phyloP scores from a whole-genome alignment of 2,888 invertebrate genomes.

The Eupeodes latifasciatus region DNA sequence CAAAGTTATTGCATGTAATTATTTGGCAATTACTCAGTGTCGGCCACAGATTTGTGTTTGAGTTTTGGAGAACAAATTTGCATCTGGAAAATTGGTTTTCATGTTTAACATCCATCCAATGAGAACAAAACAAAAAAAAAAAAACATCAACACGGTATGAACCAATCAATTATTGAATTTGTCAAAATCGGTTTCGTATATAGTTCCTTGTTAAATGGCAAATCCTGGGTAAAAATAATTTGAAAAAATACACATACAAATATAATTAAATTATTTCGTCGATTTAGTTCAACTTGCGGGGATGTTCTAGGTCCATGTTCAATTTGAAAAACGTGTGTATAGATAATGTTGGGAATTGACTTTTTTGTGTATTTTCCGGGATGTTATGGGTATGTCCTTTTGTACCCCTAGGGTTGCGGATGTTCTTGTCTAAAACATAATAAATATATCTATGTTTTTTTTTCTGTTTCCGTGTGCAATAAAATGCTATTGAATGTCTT shows the following conservation, averaged over 20 bases:
- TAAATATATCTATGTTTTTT: no score
- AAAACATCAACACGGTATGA: background rate
- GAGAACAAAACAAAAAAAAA: background rate
- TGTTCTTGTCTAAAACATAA: no score
- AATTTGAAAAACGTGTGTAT: no score
- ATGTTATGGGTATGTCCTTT: no score
- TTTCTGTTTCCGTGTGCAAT: no score
- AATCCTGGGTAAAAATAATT: background rate
- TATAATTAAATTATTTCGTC: background rate
- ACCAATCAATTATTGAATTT: slow-evolving; percentile 18
- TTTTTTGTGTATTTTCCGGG: no score
- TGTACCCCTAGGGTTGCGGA: no score
- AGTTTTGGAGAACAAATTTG: slow-evolving; percentile 50
- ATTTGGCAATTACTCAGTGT: slow-evolving; percentile 61
- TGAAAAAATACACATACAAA: background rate
- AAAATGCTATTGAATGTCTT: no score
- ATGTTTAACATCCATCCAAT: slow-evolving; percentile 18
- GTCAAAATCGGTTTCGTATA: slow-evolving; percentile 20
- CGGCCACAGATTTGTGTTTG: slow-evolving; percentile 49
- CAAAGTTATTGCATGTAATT: slow-evolving; percentile 58
- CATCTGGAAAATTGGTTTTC: slow-evolving; percentile 28
- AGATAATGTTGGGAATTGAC: no score
- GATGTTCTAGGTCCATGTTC: background rate
- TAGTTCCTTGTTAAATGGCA: background rate
- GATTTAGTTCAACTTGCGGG: background rate